Conservation (phyloP, 2,113 vertebrate species). For the Orycteropus afer region DNA sequence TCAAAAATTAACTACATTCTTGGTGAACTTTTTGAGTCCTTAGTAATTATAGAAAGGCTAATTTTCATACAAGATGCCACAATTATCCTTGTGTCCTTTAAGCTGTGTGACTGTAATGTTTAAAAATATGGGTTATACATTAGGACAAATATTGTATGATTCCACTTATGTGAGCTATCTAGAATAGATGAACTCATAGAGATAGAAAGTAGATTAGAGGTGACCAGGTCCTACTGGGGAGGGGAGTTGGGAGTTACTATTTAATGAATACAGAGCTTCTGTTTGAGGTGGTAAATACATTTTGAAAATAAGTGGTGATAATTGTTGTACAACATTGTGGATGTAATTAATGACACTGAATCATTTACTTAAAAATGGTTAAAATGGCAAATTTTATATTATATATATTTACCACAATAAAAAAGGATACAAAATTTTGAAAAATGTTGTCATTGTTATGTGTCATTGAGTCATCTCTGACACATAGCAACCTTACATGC, state of each 20-base stretch:
- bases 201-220: neutral
- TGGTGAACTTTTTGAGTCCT: conserved; percentile 77
- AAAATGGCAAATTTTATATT: too few relatives aligned
- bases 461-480: too few relatives aligned
- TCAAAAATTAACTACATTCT: conserved; percentile 33
- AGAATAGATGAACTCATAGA: neutral
- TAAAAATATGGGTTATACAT: conserved; percentile 46
- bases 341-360: too few relatives aligned
- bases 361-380: too few relatives aligned
- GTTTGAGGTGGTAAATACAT: too few relatives aligned
- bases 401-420: too few relatives aligned
- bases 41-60: conserved; percentile 71
- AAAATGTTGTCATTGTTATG: too few relatives aligned
- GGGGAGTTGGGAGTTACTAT: neutral
- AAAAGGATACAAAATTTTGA: too few relatives aligned
- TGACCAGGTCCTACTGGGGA: neutral
- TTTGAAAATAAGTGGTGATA: too few relatives aligned
- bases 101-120: conserved; percentile 56
- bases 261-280: too few relatives aligned
- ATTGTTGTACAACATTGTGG: too few relatives aligned
- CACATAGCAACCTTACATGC: too few relatives aligned
- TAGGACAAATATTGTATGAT: neutral
- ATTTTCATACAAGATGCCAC: conserved; percentile 72
- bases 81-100: conserved; percentile 44
- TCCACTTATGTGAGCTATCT: neutral